Conservation (phyloP, 2,797 vertebrate genomes). For the Pangasius djambal region DNA sequence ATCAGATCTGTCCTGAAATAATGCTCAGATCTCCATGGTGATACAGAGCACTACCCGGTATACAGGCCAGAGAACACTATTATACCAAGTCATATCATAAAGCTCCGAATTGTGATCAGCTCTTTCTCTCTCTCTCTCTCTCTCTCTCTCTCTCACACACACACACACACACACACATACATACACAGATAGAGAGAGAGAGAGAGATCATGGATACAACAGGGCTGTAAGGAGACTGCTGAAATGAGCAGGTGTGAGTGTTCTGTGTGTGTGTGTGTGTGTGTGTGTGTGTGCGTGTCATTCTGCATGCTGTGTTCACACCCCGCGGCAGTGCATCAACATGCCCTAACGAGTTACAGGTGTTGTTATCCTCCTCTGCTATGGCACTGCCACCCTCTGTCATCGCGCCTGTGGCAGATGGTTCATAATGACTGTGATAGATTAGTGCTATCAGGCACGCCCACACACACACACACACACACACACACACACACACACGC, state of each 20-base stretch:
- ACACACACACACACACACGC: constrained; percentile 37
- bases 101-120: background rate
- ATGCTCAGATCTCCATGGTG: constrained; percentile 73
- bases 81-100: constrained; percentile 21
- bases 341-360: constrained; percentile 48
- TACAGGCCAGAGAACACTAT: constrained; percentile 38
- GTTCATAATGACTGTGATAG: constrained; percentile 64
- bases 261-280: constrained; percentile 30
- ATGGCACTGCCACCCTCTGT: constrained; percentile 52
- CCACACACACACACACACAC: constrained; percentile 41
- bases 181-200: background rate
- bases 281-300: constrained; percentile 39
- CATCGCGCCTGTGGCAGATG: constrained; percentile 60
- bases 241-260: constrained; percentile 40
- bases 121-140: background rate
- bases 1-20: constrained; percentile 71
- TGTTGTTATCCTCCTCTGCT: constrained; percentile 47
- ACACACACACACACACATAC: background rate
- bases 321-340: constrained; percentile 48
- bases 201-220: background rate
- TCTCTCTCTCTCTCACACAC: background rate
- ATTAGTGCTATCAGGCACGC: constrained; percentile 56
- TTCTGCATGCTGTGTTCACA: constrained; percentile 31
- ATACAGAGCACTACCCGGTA: constrained; percentile 68
- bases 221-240: constrained; percentile 19